Percentiles rank a stretch among this genome's conserved stretches.
Evolutionary conservation across 2,888 invertebrate genomes (phyloP).

Genomic region (Melipona bicolor): DNA sequence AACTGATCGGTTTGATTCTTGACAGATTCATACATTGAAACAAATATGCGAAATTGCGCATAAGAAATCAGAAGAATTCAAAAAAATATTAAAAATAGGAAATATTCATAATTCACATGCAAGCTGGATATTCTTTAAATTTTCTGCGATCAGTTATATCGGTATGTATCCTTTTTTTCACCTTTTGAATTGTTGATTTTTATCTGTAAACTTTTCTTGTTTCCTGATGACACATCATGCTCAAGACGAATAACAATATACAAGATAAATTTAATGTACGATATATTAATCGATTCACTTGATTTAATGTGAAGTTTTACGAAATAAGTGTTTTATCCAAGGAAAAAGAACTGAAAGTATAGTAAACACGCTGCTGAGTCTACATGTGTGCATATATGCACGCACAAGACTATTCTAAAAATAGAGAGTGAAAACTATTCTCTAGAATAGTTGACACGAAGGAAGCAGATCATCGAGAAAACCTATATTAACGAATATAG

Average conservation of each 20-base stretch:
- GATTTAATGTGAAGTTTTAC: background rate
- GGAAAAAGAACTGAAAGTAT: background rate
- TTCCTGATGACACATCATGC: background rate
- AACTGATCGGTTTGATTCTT: background rate
- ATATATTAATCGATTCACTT: background rate
- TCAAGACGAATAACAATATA: background rate
- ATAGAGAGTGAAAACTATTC: conserved; percentile 25
- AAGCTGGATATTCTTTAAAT: background rate
- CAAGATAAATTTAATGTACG: background rate
- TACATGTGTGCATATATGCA: background rate
- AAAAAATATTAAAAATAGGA: background rate
- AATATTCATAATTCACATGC: background rate
- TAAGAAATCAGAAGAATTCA: background rate
- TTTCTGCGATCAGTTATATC: background rate
- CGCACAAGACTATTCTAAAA: conserved; percentile 13
- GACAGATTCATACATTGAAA: background rate
- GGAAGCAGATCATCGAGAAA: conserved; percentile 1
- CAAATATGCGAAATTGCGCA: background rate
- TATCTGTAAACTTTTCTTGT: background rate
- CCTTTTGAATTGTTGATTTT: background rate
- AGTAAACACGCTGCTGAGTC: background rate
- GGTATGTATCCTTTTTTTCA: background rate
- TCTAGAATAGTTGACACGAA: conserved; percentile 1
- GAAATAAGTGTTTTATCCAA: background rate
- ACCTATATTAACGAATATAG: background rate